Evolutionary conservation across 37 sponge, comb jelly and placozoan species (phyloP).

Genomic region (Diacarnus erythraeanus): DNA sequence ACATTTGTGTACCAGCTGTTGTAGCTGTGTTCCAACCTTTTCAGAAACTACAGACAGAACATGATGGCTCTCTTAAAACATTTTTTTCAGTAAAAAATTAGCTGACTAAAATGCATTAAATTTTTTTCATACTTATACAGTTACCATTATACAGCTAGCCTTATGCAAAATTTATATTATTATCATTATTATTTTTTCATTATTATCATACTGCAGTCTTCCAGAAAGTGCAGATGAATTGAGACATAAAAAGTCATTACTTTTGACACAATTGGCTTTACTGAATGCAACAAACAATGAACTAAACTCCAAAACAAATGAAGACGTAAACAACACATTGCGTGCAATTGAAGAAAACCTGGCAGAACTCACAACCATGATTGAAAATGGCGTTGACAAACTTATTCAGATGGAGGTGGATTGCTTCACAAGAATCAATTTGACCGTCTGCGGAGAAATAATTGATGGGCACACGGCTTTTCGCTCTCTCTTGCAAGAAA

Average conservation of each 20-base stretch:
- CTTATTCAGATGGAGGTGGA: slow-evolving; percentile 16
- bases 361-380: neutral
- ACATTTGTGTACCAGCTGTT: too few species aligned
- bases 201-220: neutral
- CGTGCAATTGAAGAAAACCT: neutral
- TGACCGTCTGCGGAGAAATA: slow-evolving; percentile 6
- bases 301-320: neutral
- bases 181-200: too few species aligned
- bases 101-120: too few species aligned
- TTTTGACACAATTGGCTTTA: slow-evolving; percentile 8
- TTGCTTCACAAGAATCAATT: slow-evolving; percentile 10
- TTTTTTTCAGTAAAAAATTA: too few species aligned
- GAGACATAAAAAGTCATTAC: neutral
- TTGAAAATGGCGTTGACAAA: slow-evolving; percentile 16
- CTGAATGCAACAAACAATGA: slow-evolving; percentile 20
- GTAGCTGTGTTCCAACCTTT: too few species aligned
- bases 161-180: too few species aligned
- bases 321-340: slow-evolving; percentile 10
- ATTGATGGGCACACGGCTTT: slow-evolving; percentile 25
- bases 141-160: too few species aligned
- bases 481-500: neutral
- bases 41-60: too few species aligned
- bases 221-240: slow-evolving; percentile 32
- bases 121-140: too few species aligned
- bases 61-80: too few species aligned